Base-by-base conservation (phyloP, 1,140 invertebrate species). In the Listronotus bonariensis region DNA sequence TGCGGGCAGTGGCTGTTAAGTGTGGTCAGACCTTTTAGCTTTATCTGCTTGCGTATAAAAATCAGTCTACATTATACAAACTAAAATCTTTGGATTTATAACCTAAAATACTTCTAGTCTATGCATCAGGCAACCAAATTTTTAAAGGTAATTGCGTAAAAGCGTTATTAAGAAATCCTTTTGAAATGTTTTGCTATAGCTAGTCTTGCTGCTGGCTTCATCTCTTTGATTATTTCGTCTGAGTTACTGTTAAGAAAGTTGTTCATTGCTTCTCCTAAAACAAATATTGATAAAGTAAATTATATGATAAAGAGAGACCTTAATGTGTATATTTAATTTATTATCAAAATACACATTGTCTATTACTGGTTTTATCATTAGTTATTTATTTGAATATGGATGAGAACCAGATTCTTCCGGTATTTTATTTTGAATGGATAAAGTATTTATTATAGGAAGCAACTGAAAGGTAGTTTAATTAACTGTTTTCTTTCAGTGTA, bases 161-260 rank as follows among this genome's bases (percentile, higher is more conserved):
- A 20, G 90, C 90, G 15, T 82, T 84, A 69, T 92, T 92, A 49
- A 92, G 83, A 75, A 92, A 89, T 0, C 84, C 82, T 72, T n/a
- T 89, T 87, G 78, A 92, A 92, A 70, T 92, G 89, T 71, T 88
- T 89, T 0, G 87, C 87, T 65, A 93, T 88, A 58, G 89, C 87
- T 6, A 82, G 74, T 5, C 88, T 86, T 0, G 91, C 88, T 3
- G 90, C 91, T 1, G 90, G 90, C 76, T 89, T 85, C 86, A 93
- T 89, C 77, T 93, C 91, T 17, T 88, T 85, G 45, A 93, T 91
- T 41, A 93, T 91, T 74, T 92, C 91, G 20, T 89, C 87, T 0
- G 89, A 86, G 71, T 93, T 92, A 73, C 91, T 89, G 80, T 93
- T 93, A 11, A 93, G 79, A 75, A 93, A 93, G 65, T 90, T 88